Evolutionary conservation across 2,113 vertebrate species (phyloP).

Genomic region (Calyptomena viridis): DNA sequence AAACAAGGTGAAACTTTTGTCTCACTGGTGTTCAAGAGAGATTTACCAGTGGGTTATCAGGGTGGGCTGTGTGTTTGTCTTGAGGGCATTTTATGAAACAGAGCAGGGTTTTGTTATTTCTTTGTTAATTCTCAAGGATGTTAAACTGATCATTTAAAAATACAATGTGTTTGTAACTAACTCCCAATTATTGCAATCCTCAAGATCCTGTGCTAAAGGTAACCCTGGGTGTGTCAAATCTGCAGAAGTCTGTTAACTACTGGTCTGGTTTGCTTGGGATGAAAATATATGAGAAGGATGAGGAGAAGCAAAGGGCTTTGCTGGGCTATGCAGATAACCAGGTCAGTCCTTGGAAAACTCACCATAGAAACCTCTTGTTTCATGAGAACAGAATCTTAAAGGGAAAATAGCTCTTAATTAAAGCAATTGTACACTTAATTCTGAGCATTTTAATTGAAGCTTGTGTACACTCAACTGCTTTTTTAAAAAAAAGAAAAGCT

Average conservation of each 20-base stretch:
- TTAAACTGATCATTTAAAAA: background rate
- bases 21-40: background rate
- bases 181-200: background rate
- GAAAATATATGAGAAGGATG: conserved; percentile 86
- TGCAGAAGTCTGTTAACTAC: conserved; percentile 85
- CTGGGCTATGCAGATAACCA: conserved; percentile 88
- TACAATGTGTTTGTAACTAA: fast-evolving
- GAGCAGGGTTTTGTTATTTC: fast-evolving
- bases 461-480: fast-evolving
- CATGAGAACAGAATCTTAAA: background rate
- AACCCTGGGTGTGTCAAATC: conserved; percentile 87
- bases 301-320: conserved; percentile 80
- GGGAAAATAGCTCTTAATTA: background rate
- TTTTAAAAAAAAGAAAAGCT: background rate
- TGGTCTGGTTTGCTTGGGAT: conserved; percentile 89
- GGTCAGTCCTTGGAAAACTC: conserved; percentile 64
- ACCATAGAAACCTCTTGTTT: background rate
- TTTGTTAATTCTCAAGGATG: background rate
- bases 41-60: background rate
- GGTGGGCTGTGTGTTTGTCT: background rate
- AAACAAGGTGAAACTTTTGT: conserved; percentile 72
- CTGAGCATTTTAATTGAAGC: background rate
- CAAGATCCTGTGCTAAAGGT: conserved; percentile 92
- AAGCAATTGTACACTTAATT: background rate
- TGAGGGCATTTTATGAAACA: fast-evolving